Percentiles rank a stretch among this genome's conserved stretches.
Evolutionary conservation across 2,113 vertebrate genomes (phyloP).

Genomic region (rabbit (Oryctolagus cuniculus)): DNA sequence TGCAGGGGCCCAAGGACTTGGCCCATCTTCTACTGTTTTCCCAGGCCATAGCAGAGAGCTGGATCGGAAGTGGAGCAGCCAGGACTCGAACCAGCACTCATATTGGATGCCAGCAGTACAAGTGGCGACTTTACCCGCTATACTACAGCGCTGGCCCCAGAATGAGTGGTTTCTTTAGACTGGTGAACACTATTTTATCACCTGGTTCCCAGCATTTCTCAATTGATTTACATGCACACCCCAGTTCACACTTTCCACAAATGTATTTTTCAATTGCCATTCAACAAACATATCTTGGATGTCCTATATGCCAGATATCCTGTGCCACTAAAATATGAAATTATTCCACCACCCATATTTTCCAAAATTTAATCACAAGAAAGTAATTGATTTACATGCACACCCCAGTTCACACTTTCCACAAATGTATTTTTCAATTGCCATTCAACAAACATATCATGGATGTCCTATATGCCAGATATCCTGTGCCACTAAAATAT

Average conservation of each 20-base stretch:
- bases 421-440: background rate
- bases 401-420: background rate
- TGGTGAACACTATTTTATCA: background rate
- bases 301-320: background rate
- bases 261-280: background rate
- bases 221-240: background rate
- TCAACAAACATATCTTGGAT: background rate
- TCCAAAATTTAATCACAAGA: conserved; percentile 60
- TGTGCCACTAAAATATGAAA: background rate
- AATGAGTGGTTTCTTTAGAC: background rate
- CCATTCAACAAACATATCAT: background rate
- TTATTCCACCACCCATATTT: background rate
- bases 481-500: background rate
- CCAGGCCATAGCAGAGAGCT: no score
- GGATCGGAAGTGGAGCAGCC: no score
- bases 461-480: background rate
- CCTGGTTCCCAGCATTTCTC: background rate
- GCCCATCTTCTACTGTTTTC: no score
- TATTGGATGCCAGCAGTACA: no score
- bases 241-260: background rate
- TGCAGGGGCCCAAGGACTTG: no score
- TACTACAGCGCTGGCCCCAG: no score
- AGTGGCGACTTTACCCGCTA: no score
- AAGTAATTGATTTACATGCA: background rate
- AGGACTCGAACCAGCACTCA: no score